phyloP scores from a whole-genome alignment of 1,140 invertebrate genomes.

The Caenorhabditis brenneri region DNA sequence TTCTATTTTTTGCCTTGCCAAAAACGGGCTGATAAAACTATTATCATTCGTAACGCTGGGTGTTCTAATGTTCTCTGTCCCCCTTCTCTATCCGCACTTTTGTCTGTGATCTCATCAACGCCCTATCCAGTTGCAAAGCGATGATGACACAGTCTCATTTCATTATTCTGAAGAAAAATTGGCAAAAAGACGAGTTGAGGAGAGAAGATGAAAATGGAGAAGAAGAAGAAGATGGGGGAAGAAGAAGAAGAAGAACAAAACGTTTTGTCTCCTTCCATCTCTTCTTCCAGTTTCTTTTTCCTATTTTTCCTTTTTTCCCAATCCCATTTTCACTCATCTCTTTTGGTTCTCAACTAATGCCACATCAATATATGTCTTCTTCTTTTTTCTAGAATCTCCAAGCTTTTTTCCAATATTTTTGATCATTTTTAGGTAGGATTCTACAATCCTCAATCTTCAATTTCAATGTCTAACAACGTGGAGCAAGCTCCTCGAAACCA shows the following conservation, averaged over 20 bases:
- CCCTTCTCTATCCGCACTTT: background rate
- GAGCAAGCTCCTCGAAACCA: background rate
- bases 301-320: slow-evolving; percentile 3
- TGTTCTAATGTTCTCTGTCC: background rate
- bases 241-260: slow-evolving; percentile 12
- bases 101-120: slow-evolving; percentile 4
- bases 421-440: background rate
- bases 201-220: background rate
- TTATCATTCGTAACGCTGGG: too few relatives aligned
- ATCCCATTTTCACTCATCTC: slow-evolving; percentile 25
- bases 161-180: slow-evolving; percentile 36
- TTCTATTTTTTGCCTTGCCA: too few relatives aligned
- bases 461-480: background rate
- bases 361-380: background rate
- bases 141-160: slow-evolving; percentile 6
- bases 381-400: too few relatives aligned
- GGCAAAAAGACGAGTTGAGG: slow-evolving; percentile 34
- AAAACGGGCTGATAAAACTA: too few relatives aligned
- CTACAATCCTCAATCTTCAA: too few relatives aligned
- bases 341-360: background rate
- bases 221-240: background rate
- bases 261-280: slow-evolving; percentile 12
- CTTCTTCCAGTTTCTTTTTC: slow-evolving; percentile 11
- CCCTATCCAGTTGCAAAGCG: background rate
- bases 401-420: background rate